phyloP scores from a whole-genome alignment of 2,797 vertebrate species.

The Silurus aristotelis region DNA sequence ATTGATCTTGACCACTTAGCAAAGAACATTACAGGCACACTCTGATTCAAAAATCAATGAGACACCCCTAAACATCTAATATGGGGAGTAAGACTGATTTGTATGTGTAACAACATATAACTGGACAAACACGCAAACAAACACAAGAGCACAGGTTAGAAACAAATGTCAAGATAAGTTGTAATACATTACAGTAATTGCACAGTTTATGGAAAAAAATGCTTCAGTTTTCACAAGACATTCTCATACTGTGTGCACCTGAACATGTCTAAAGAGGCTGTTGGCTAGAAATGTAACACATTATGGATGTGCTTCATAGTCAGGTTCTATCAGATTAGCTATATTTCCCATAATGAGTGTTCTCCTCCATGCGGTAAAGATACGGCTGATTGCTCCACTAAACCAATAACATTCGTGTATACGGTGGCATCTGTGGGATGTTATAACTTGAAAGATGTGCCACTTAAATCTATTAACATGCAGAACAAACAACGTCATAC shows the following conservation, averaged over 20 bases:
- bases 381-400: conserved; percentile 64
- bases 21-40: conserved; percentile 73
- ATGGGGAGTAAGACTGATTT: conserved; percentile 60
- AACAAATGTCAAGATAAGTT: conserved; percentile 4
- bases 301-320: conserved; percentile 71
- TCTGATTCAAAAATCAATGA: conserved; percentile 76
- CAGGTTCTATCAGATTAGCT: conserved; percentile 75
- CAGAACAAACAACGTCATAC: conserved; percentile 53
- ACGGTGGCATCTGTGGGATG: conserved; percentile 51
- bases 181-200: conserved; percentile 10
- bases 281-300: conserved; percentile 35
- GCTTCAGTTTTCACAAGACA: conserved; percentile 1
- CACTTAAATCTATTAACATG: conserved; percentile 60
- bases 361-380: conserved; percentile 67
- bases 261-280: conserved; percentile 27
- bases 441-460: conserved; percentile 55
- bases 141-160: conserved; percentile 23
- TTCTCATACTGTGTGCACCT: conserved; percentile 1
- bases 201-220: background rate
- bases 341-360: conserved; percentile 68
- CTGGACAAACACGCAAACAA: conserved; percentile 60
- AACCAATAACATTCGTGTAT: conserved; percentile 55
- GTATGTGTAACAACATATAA: conserved; percentile 66
- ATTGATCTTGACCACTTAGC: conserved; percentile 76
- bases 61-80: conserved; percentile 74